Conservation (phyloP, 2,113 vertebrate species). For the Bostrychus sinensis region DNA sequence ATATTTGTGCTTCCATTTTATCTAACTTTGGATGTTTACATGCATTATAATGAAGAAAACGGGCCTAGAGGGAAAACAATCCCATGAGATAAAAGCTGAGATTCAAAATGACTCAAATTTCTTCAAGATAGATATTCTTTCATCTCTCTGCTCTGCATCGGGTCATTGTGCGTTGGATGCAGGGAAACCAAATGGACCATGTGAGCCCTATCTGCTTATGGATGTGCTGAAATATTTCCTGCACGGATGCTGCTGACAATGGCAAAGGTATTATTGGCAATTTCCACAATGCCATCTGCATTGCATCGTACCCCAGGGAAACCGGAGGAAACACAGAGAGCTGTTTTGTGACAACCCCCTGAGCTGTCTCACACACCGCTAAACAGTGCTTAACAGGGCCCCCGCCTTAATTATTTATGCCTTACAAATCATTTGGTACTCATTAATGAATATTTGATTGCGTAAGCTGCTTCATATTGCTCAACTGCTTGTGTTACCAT, state of each 20-base stretch:
- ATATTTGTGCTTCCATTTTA: background rate
- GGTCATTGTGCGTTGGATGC: background rate
- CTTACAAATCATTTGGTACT: conserved; percentile 39
- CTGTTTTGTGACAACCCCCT: conserved; percentile 16
- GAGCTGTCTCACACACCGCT: conserved; percentile 7
- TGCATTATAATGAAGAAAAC: background rate
- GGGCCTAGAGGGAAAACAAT: background rate
- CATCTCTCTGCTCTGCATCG: background rate
- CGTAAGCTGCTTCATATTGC: conserved; percentile 4
- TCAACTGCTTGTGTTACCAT: conserved; percentile 11
- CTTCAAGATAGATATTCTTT: conserved; percentile 5
- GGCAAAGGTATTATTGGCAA: background rate
- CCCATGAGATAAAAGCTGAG: background rate
- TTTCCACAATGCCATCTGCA: conserved; percentile 14
- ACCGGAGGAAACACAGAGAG: conserved; percentile 11
- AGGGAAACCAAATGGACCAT: conserved; percentile 1
- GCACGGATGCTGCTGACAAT: conserved; percentile 7
- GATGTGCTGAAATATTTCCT: conserved; percentile 12
- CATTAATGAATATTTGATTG: conserved; percentile 48
- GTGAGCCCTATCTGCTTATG: background rate
- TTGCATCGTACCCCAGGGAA: background rate
- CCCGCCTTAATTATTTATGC: conserved; percentile 40
- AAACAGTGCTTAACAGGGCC: conserved; percentile 30
- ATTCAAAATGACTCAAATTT: background rate
- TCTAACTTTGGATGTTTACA: background rate